phyloP scores from a whole-genome alignment of 2,797 vertebrate species.

The Pangasius djambal region DNA sequence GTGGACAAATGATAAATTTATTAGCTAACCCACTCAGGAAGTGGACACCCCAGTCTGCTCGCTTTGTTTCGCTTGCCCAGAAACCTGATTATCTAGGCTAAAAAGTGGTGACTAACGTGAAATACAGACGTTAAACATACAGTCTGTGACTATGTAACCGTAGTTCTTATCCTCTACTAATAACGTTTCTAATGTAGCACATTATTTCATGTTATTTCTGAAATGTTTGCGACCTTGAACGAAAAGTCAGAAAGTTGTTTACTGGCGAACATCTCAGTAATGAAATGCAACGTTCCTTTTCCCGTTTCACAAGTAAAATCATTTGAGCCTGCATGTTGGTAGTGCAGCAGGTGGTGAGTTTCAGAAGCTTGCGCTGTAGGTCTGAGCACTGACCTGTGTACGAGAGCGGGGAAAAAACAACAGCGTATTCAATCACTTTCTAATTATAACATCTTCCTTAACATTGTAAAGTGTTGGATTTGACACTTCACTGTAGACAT shows the following conservation, averaged over 20 bases:
- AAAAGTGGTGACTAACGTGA: not conserved
- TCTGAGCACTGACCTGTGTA: not conserved
- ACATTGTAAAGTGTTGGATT: not conserved
- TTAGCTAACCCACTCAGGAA: not conserved
- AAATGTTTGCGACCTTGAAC: not conserved
- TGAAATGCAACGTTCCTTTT: not conserved
- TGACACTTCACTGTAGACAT: not conserved
- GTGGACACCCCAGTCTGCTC: not conserved
- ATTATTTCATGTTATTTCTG: not conserved
- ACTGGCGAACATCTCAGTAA: not conserved
- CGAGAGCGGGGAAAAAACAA: not conserved
- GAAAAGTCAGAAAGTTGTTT: not conserved
- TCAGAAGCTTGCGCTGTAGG: not conserved
- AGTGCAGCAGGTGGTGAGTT: not conserved
- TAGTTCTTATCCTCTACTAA: not conserved
- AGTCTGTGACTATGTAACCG: not conserved
- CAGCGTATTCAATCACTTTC: not conserved
- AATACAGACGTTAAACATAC: not conserved
- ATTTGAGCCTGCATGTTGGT: not conserved
- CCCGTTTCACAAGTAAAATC: not conserved
- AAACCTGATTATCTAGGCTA: not conserved
- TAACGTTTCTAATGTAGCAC: not conserved
- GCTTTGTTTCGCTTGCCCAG: not conserved
- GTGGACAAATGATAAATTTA: constrained; percentile 4
- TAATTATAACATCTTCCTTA: not conserved